Evolutionary conservation across 1,140 invertebrate species (phyloP), one percentile per base, ranked within the genome.

Genomic region (Ceratina japonica): DNA sequence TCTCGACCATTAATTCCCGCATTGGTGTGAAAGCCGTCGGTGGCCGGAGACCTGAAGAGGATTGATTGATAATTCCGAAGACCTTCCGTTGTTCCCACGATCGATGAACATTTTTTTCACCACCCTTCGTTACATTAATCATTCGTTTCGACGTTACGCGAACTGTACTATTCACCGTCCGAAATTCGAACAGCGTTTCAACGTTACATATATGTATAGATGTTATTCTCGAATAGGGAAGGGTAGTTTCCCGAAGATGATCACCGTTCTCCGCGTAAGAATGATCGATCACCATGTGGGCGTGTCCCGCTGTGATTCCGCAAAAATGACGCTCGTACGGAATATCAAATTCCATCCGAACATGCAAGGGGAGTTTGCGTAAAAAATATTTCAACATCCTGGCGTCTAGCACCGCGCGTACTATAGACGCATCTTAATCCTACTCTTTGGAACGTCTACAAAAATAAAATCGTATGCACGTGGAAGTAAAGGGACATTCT

Each of bases 391-490:
- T 78, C 75, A 72, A 72, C 75, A 58, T 64, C 49, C 49, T 24
- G 31, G 27, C 18, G 20, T 71, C 18, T 8, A 10, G 12, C 7
- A 59, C 58, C 27, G n/a, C 20, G 18, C 20, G 31, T 58, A 49
- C 16, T 56, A 73, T 0, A 18, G 20, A 24, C 18, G 31, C 52
- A 52, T 44, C 44, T 52, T 79, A 58, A 66, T 44, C 20, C 24
- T 72, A 70, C 22, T n/a, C 61, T 49, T 56, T 24, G 37, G 37
- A 44, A 56, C 20, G 16, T 16, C 61, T 79, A 56, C n/a, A 78
- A 78, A 78, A 78, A 78, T 78, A 64, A 72, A 71, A 27, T 71
- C 24, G 18, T 51, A 70, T 44, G n/a, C 64, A 31, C 20, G 16
- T 51, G 20, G 66, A 54, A 62, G 65, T 27, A 37, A 37, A 59